These are phyloP conservation scores for Xenopus borealis DNA, from an alignment of 2,113 vertebrate species.

Conservation along the genomic window DNA sequence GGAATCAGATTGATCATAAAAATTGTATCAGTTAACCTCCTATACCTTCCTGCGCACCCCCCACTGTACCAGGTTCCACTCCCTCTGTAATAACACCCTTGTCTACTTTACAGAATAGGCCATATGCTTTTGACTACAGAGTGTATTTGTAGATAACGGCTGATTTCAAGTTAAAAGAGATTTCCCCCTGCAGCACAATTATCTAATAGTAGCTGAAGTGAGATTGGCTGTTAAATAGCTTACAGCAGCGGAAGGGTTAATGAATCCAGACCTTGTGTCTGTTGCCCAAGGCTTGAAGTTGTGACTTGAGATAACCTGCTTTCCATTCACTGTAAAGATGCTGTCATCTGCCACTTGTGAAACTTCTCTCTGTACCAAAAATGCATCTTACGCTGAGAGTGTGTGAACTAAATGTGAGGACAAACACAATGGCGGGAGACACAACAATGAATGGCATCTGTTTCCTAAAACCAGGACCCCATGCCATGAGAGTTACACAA, in stretches of 20 bases:
- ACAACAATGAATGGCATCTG: neutral
- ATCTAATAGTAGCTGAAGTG: neutral
- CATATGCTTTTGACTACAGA: no score
- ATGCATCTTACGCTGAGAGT: constrained; percentile 5
- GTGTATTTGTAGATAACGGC: no score
- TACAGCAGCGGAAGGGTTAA: constrained; percentile 20
- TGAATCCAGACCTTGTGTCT: constrained; percentile 41
- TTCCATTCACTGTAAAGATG: constrained; percentile 30
- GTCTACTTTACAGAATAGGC: no score
- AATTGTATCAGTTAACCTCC: no score
- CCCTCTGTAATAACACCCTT: no score
- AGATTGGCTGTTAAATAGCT: constrained; percentile 13
- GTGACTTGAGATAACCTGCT: constrained; percentile 35
- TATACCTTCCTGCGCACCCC: no score
- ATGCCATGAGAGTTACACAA: neutral
- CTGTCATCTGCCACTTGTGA: constrained; percentile 40
- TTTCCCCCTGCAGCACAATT: no score
- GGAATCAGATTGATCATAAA: no score
- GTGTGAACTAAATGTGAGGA: constrained; percentile 25
- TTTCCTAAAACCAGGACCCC: neutral
- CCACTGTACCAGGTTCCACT: no score
- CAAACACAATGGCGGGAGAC: neutral
- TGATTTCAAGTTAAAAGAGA: no score
- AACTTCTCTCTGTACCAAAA: constrained; percentile 16
- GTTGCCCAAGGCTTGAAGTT: constrained; percentile 33